Percentiles rank a stretch among this genome's conserved stretches.
These are phyloP conservation scores for Parthenolecanium corni DNA, from an alignment of 2,888 invertebrate genomes.

Conservation along the genomic window DNA sequence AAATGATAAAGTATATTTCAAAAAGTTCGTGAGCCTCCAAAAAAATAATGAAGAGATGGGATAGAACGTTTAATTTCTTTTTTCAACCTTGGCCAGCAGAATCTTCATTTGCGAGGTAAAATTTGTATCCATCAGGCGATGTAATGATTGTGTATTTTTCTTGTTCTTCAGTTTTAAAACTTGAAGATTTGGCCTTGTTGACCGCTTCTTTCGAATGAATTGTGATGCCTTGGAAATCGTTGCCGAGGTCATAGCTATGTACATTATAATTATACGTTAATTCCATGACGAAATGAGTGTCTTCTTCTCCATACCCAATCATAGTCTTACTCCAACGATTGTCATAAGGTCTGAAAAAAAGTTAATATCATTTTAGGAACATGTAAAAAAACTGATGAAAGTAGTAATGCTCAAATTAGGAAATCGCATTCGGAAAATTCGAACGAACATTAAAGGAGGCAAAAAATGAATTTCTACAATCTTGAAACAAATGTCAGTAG, in stretches of 20 bases:
- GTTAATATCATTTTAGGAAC: conserved; percentile 4
- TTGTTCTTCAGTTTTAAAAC: conserved; percentile 61
- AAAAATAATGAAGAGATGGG: no score
- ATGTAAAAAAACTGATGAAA: no score
- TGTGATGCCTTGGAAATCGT: conserved; percentile 80
- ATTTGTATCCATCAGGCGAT: conserved; percentile 89
- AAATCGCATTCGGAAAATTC: not conserved
- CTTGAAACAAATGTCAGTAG: no score
- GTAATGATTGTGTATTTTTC: conserved; percentile 51
- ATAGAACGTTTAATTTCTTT: no score
- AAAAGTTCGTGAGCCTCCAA: not conserved
- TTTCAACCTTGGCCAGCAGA: conserved; percentile 50
- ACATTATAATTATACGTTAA: conserved; percentile 96
- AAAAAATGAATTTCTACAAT: no score
- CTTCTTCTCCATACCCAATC: conserved; percentile 95
- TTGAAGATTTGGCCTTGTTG: conserved; percentile 54
- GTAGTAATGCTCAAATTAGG: not conserved
- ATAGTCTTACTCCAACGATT: conserved; percentile 99
- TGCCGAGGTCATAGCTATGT: conserved; percentile 62
- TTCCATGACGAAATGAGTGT: conserved; percentile 88
- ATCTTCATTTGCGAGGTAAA: conserved; percentile 63
- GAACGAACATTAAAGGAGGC: not conserved
- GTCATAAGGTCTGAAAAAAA: conserved; percentile 71
- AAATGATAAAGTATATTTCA: not conserved
- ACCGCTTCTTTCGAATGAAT: conserved; percentile 67